These are phyloP conservation scores for Slavum lentiscoides DNA, from an alignment of 2,888 invertebrate genomes.

Conservation along the genomic window DNA sequence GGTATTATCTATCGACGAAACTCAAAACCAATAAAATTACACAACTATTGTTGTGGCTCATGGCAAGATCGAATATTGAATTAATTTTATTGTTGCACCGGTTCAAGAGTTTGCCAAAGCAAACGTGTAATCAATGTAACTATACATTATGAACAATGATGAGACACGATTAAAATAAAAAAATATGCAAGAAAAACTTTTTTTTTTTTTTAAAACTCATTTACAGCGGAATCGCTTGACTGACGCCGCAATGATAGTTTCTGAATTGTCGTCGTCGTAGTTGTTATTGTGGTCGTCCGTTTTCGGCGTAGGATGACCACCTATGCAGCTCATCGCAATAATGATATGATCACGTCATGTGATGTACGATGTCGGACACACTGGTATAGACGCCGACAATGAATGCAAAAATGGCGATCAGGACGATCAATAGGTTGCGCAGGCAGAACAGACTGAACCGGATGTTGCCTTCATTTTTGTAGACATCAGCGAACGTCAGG, in stretches of 20 bases:
- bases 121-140: constrained; percentile 15
- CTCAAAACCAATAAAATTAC: constrained; percentile 17
- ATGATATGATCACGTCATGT: constrained; percentile 55
- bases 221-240: neutral
- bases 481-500: constrained; percentile 77
- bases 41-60: constrained; percentile 31
- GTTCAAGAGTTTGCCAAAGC: constrained; percentile 10
- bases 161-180: constrained; percentile 18
- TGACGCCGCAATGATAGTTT: neutral
- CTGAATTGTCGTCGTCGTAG: neutral
- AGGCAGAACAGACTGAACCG: constrained; percentile 57
- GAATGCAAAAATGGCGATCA: constrained; percentile 71
- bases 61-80: constrained; percentile 26
- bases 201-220: neutral
- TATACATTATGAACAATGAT: constrained; percentile 38
- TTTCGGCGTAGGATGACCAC: neutral
- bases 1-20: constrained; percentile 32
- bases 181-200: neutral
- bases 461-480: constrained; percentile 59
- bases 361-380: constrained; percentile 67
- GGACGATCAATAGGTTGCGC: constrained; percentile 61
- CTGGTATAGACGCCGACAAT: constrained; percentile 74
- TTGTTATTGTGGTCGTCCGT: constrained; percentile 12
- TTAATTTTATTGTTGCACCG: constrained; percentile 15
- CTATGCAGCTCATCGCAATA: neutral